Conservation (phyloP, 2,888 invertebrate genomes). For the Limenitis camilla region DNA sequence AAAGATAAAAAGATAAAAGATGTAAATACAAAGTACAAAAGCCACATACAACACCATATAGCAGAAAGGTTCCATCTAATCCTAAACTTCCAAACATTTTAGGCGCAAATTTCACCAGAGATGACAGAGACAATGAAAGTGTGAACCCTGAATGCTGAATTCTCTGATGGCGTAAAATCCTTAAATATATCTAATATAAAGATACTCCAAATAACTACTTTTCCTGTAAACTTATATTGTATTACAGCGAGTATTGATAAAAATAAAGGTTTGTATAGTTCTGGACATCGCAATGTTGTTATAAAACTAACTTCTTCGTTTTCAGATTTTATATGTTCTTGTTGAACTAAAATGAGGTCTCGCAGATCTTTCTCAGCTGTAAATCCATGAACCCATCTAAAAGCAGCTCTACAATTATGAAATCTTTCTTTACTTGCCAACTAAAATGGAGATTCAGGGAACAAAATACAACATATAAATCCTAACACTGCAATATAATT, state of each 20-base stretch:
- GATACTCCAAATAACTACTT: slow-evolving; percentile 39
- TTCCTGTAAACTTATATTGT: slow-evolving; percentile 44
- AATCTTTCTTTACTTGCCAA: too few relatives aligned
- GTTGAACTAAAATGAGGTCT: slow-evolving; percentile 26
- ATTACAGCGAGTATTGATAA: slow-evolving; percentile 38
- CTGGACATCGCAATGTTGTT: slow-evolving; percentile 13
- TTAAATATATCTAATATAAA: slow-evolving; percentile 44
- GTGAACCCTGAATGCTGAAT: slow-evolving; percentile 37
- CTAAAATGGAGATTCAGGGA: slow-evolving; percentile 5
- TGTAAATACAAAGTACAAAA: slow-evolving; percentile 26
- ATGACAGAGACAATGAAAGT: slow-evolving; percentile 37
- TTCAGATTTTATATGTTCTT: not conserved
- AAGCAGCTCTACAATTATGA: too few relatives aligned
- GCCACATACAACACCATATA: slow-evolving; percentile 27
- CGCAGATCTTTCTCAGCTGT: slow-evolving; percentile 35
- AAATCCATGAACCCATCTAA: too few relatives aligned
- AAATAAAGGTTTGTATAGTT: slow-evolving; percentile 44
- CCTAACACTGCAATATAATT: slow-evolving; percentile 23
- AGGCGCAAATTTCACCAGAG: slow-evolving; percentile 41
- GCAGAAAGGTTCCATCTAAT: slow-evolving; percentile 41
- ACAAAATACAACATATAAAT: not conserved
- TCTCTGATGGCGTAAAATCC: slow-evolving; percentile 39
- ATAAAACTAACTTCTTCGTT: slow-evolving; percentile 3
- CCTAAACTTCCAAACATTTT: slow-evolving; percentile 36
- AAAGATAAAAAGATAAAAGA: too few relatives aligned